These are phyloP conservation scores for Pandemis heparana DNA, from an alignment of 2,888 invertebrate genomes.

Conservation along the genomic window DNA sequence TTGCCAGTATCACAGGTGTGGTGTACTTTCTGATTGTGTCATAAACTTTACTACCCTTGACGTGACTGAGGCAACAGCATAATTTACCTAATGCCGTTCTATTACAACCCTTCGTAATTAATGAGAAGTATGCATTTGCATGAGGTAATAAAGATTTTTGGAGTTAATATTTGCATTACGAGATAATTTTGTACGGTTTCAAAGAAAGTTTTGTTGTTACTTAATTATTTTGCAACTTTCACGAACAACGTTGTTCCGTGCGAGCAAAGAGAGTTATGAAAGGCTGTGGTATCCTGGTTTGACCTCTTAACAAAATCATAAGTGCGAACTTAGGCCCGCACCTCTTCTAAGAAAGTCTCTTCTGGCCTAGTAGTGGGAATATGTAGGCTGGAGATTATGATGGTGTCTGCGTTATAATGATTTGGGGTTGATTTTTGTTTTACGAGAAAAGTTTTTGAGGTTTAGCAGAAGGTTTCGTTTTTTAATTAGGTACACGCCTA, in stretches of 20 bases:
- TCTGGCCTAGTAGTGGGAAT: no score
- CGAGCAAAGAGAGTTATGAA: background rate
- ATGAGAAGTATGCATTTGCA: slow-evolving; percentile 14
- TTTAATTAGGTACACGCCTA: no score
- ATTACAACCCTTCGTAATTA: slow-evolving; percentile 33
- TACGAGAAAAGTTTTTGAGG: no score
- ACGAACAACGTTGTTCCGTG: background rate
- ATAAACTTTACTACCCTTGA: slow-evolving; percentile 50
- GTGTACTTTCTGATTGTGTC: slow-evolving; percentile 53
- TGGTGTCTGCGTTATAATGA: no score
- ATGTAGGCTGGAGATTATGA: no score
- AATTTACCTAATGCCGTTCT: slow-evolving; percentile 40
- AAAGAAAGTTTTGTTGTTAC: background rate
- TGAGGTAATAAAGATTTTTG: slow-evolving; percentile 1
- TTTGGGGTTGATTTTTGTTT: no score
- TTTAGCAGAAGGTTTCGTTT: no score
- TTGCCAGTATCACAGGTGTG: slow-evolving; percentile 51
- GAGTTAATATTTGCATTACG: background rate
- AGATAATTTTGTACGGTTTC: background rate
- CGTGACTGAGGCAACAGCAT: slow-evolving; percentile 37
- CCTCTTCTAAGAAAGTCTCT: no score
- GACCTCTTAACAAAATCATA: no score
- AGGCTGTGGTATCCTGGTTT: no score
- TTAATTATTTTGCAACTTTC: background rate
- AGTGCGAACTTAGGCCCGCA: no score